Evolutionary conservation across 2,797 vertebrate species (phyloP), one percentile per base, ranked within the genome.

Genomic region (Hybognathus amarus): DNA sequence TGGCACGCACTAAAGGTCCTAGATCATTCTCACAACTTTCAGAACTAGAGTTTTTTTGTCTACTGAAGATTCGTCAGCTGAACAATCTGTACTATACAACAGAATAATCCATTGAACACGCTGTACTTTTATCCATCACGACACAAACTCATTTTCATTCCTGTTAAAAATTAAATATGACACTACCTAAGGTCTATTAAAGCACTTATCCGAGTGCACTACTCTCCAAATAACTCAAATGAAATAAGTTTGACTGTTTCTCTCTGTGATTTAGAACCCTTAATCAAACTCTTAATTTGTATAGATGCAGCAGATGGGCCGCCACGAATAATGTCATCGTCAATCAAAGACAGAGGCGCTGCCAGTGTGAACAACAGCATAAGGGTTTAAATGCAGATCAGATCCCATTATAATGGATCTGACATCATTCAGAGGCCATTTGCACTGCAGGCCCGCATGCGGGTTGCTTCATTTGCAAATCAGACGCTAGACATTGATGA

Each of bases 391-490:
- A 75, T 87, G 38, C 36, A 83, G 68, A 85, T 47, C 52, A 79
- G 82, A 66, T 50, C 59, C 56, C 40, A 74, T 52, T 88, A 68
- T 56, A 73, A 74, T 63, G 47, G 61, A 64, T 75, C 70, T 66
- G 69, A 63, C 59, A 71, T 75, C 71, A 74, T 11, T 79, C 56
- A 68, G 66, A 59, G 42, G n/a, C 61, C 50, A 89, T 87, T 87
- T 86, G 73, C 86, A 87, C 81, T 80, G 86, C 64, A 74, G 73
- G 27, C 45, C 78, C 64, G 47, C 22, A 74, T 15, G 73, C 33
- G 63, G 7, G 54, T 78, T 8, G 63, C 13, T 68, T 89, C 18
- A 89, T 89, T 87, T 86, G 76, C 85, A 89, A 79, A 89, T 86
- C 86, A 85, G 73, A 54, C 82, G n/a, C 38, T 40, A 71, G 50